Evolutionary conservation across 1,140 invertebrate species (phyloP).

Genomic region (Choristoneura fumiferana): DNA sequence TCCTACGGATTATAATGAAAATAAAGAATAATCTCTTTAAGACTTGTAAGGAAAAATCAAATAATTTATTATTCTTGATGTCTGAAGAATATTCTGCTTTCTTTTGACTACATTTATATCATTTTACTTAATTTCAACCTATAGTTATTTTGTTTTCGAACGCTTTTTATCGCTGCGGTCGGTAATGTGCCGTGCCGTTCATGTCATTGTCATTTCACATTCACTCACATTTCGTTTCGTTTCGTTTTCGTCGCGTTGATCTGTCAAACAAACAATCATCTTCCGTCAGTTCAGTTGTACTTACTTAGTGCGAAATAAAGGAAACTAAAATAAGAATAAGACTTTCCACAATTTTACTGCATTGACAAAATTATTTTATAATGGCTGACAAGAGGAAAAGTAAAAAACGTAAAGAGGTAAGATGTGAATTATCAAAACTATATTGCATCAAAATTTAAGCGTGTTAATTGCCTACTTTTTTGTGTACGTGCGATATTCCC

Average conservation of each 20-base stretch:
- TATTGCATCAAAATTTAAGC: conserved; percentile 6
- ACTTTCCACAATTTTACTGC: conserved; percentile 43
- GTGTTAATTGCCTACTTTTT: conserved; percentile 25
- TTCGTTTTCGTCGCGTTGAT: background rate
- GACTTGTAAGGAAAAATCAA: no score
- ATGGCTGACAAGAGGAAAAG: conserved; percentile 89
- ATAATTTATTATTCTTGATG: no score
- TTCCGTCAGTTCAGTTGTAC: conserved; percentile 22
- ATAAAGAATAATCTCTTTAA: no score
- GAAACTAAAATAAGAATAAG: conserved; percentile 36
- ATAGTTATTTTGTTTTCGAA: no score
- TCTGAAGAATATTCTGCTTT: no score
- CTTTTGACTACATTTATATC: no score
- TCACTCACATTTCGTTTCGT: no score
- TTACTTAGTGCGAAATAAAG: background rate
- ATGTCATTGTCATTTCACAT: no score
- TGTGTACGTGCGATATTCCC: conserved; percentile 23
- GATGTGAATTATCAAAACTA: conserved; percentile 44
- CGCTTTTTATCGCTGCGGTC: background rate
- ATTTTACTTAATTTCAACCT: no score
- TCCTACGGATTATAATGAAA: no score
- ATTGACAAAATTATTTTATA: conserved; percentile 72
- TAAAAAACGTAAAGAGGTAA: conserved; percentile 87
- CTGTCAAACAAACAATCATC: conserved; percentile 13
- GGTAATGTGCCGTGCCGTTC: background rate